phyloP scores from a whole-genome alignment of 2,888 invertebrate species.

The Watsonalla cultraria region DNA sequence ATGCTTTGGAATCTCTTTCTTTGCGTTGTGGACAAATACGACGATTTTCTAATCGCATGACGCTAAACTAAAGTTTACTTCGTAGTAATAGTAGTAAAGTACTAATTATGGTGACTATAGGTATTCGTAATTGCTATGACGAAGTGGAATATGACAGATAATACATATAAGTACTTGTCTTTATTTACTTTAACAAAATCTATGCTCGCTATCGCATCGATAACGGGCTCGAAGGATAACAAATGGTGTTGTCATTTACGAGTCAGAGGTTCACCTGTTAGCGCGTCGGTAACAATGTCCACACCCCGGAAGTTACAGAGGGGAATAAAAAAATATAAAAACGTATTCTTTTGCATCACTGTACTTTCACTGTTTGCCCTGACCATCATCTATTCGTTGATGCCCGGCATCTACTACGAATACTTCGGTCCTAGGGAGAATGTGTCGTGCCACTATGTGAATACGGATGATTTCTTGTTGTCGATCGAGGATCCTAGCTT shows the following conservation, averaged over 20 bases:
- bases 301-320: neutral
- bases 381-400: neutral
- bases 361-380: neutral
- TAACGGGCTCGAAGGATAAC: constrained; percentile 7
- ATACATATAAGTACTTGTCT: too few relatives aligned
- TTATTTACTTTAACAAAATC: too few relatives aligned
- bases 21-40: too few relatives aligned
- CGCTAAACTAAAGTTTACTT: too few relatives aligned
- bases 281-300: neutral
- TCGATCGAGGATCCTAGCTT: constrained; percentile 7
- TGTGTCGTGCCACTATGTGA: constrained; percentile 6
- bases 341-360: neutral
- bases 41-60: too few relatives aligned
- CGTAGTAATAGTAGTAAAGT: too few relatives aligned
- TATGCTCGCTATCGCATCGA: constrained; percentile 12
- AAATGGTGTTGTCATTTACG: neutral
- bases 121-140: too few relatives aligned
- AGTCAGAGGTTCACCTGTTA: neutral
- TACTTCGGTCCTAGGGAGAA: constrained; percentile 11
- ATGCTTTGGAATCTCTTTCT: too few relatives aligned
- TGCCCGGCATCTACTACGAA: neutral
- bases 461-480: neutral
- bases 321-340: neutral
- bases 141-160: too few relatives aligned
- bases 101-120: too few relatives aligned